Evolutionary conservation across 2,797 vertebrate species (phyloP).

Genomic region (Cossypha heuglini): DNA sequence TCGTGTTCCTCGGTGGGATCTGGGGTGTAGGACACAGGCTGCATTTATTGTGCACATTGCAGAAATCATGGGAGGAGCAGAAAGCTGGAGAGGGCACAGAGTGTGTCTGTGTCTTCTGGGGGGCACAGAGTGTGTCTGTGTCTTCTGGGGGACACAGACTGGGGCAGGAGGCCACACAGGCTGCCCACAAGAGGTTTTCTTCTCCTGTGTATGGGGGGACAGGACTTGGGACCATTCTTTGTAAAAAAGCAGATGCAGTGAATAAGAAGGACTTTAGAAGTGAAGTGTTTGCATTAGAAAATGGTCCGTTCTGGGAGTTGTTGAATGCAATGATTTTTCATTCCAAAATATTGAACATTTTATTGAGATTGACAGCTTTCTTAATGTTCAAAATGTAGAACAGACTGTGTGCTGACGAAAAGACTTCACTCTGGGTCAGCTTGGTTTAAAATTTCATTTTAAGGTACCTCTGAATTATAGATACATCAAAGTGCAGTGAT

Average conservation of each 20-base stretch:
- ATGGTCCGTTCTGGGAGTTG: neutral
- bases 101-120: neutral
- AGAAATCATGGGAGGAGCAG: neutral
- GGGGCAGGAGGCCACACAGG: neutral
- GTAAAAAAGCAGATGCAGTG: neutral
- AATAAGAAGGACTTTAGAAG: neutral
- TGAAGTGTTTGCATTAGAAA: neutral
- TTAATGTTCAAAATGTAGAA: neutral
- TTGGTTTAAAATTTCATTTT: neutral
- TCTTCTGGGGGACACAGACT: neutral
- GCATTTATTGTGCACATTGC: rapidly evolving
- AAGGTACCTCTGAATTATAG: neutral
- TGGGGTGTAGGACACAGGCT: neutral
- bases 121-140: neutral
- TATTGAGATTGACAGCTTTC: neutral
- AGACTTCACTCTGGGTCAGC: neutral
- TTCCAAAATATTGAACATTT: neutral
- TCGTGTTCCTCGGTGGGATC: neutral
- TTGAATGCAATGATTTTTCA: neutral
- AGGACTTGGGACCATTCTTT: neutral
- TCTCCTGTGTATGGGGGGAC: neutral
- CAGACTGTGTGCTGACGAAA: neutral
- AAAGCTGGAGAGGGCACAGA: neutral
- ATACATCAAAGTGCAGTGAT: neutral
- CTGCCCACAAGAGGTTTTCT: neutral